phyloP scores from a whole-genome alignment of 2,113 vertebrate species.

The Pampusana beccarii region DNA sequence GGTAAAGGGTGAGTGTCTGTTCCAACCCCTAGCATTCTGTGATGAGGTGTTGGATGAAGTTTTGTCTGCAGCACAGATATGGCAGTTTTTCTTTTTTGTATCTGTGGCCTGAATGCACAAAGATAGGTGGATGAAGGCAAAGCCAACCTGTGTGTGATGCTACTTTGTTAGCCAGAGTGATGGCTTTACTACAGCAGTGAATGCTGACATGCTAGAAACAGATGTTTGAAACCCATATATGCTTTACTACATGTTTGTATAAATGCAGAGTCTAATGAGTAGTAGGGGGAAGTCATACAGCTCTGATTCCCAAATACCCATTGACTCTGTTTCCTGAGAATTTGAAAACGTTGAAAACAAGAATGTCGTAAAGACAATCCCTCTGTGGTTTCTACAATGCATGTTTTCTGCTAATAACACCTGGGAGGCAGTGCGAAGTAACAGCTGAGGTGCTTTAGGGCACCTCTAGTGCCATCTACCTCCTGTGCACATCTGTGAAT shows the following conservation, averaged over 20 bases:
- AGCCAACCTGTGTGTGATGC: neutral
- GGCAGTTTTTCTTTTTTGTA: neutral
- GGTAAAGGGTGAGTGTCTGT: no score
- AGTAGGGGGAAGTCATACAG: neutral
- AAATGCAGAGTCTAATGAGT: neutral
- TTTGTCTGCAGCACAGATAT: neutral
- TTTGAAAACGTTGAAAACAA: constrained; percentile 44
- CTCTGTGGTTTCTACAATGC: constrained; percentile 45
- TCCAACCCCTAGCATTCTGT: no score
- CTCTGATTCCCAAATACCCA: neutral
- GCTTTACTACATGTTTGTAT: neutral
- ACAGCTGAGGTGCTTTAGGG: constrained; percentile 73
- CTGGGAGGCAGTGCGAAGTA: constrained; percentile 56
- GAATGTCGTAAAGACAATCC: constrained; percentile 33
- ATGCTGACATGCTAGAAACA: neutral
- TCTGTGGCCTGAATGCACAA: neutral
- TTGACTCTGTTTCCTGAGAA: constrained; percentile 27
- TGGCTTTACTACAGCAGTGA: neutral
- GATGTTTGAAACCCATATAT: neutral
- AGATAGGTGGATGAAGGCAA: neutral
- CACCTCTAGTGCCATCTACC: constrained; percentile 75
- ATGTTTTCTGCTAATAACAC: constrained; percentile 63
- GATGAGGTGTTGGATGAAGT: neutral
- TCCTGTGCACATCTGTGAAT: constrained; percentile 76
- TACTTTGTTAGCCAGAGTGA: neutral